phyloP scores from a whole-genome alignment of 2,113 vertebrate genomes.

The Parus major region DNA sequence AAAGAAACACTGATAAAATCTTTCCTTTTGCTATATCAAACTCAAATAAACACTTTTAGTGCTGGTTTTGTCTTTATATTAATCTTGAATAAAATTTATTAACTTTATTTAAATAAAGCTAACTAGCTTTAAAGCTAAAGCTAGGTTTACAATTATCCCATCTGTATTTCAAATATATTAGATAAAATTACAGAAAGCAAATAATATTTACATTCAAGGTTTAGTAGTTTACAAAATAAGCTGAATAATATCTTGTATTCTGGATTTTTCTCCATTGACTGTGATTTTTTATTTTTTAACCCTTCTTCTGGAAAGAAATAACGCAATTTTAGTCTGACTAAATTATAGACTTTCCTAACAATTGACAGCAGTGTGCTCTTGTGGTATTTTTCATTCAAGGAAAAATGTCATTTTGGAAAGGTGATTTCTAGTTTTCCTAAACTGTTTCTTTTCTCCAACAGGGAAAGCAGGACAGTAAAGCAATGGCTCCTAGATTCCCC shows the following conservation, averaged over 20 bases:
- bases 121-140: neutral
- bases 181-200: neutral
- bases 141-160: neutral
- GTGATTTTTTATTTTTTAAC: neutral
- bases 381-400: neutral
- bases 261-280: neutral
- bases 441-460: slow-evolving; percentile 63
- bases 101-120: neutral
- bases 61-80: neutral
- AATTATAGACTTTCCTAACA: neutral
- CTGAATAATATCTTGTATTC: neutral
- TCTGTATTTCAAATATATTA: neutral
- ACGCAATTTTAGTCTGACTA: neutral
- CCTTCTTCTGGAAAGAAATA: neutral
- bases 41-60: neutral
- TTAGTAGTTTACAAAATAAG: neutral
- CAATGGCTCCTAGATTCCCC: slow-evolving; percentile 88
- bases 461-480: slow-evolving; percentile 92
- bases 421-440: neutral
- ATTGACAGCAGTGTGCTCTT: neutral
- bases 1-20: slow-evolving; percentile 33
- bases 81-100: neutral
- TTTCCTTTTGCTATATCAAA: neutral
- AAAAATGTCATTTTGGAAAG: neutral
- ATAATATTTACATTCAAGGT: neutral